Conservation (phyloP, 1,140 invertebrate species). For the Notospermus geniculatus region DNA sequence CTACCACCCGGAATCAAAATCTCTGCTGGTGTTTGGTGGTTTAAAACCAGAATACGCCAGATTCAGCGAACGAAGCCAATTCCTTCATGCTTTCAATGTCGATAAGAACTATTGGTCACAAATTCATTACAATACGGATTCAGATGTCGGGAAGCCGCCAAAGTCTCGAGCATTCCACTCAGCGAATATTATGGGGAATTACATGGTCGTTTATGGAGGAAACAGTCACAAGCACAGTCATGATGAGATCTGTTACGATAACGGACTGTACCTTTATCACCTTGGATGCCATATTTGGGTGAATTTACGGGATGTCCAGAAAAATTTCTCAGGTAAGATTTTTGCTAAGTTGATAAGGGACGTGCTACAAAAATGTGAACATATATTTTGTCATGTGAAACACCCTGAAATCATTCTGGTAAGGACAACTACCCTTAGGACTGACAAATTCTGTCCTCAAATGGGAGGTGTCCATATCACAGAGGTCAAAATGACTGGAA, state of each 20-base stretch:
- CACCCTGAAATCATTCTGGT: too few species aligned
- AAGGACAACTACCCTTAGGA: too few species aligned
- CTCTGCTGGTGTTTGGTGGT: slow-evolving; percentile 87
- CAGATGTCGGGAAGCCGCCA: slow-evolving; percentile 65
- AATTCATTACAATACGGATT: slow-evolving; percentile 27
- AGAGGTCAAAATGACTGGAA: too few species aligned
- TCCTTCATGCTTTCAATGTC: slow-evolving; percentile 76
- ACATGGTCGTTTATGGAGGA: slow-evolving; percentile 87
- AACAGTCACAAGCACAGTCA: slow-evolving; percentile 84
- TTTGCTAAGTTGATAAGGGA: too few species aligned
- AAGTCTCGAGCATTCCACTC: slow-evolving; percentile 88
- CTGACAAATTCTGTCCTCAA: too few species aligned
- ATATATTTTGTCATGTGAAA: too few species aligned
- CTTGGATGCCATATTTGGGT: slow-evolving; percentile 90
- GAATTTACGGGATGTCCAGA: slow-evolving; percentile 56
- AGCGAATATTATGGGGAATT: slow-evolving; percentile 85
- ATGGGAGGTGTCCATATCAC: too few species aligned
- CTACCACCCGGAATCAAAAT: slow-evolving; percentile 77
- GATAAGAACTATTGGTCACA: slow-evolving; percentile 64
- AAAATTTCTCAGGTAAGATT: slow-evolving; percentile 17
- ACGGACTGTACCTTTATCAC: slow-evolving; percentile 90
- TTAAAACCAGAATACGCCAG: slow-evolving; percentile 73
- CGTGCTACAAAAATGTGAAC: too few species aligned
- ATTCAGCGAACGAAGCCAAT: slow-evolving; percentile 63
- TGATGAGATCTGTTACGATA: slow-evolving; percentile 91